Conservation (phyloP, 2,113 vertebrate species). For the Oreochromis niloticus region DNA sequence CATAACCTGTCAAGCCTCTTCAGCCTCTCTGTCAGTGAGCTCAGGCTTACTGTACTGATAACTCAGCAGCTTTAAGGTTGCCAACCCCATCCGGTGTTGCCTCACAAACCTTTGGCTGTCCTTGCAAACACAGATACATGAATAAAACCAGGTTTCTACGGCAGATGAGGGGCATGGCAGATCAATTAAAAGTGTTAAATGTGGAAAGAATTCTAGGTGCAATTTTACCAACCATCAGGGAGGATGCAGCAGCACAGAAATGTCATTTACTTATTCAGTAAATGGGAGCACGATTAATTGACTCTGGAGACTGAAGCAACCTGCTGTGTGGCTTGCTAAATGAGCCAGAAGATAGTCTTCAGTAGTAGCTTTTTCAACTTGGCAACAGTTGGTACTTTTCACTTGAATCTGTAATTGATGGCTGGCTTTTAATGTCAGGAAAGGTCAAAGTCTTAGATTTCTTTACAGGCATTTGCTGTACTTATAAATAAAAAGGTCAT, state of each 20-base stretch:
- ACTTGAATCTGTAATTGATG: constrained; percentile 11
- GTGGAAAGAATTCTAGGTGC: constrained; percentile 38
- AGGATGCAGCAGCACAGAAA: constrained; percentile 29
- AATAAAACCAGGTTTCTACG: background rate
- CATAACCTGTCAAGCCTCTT: constrained; percentile 46
- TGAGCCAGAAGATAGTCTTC: background rate
- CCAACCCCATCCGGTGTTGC: background rate
- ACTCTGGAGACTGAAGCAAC: constrained; percentile 24
- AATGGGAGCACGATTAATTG: constrained; percentile 38
- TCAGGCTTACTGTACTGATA: constrained; percentile 28
- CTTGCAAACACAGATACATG: background rate
- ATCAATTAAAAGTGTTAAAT: constrained; percentile 54
- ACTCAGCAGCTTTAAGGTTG: constrained; percentile 1
- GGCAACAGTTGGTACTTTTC: constrained; percentile 7
- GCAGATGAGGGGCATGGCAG: background rate
- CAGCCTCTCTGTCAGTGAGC: constrained; percentile 38
- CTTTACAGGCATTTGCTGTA: background rate
- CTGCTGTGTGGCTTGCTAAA: constrained; percentile 6
- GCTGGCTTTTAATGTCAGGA: background rate
- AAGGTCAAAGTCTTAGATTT: constrained; percentile 13
- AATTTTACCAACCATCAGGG: constrained; percentile 20
- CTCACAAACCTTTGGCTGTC: background rate
- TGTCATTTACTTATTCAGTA: constrained; percentile 44
- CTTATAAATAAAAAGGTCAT: background rate
- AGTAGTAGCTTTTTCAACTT: constrained; percentile 4